Conservation (phyloP, 2,888 invertebrate genomes). For the Hololepta plana region DNA sequence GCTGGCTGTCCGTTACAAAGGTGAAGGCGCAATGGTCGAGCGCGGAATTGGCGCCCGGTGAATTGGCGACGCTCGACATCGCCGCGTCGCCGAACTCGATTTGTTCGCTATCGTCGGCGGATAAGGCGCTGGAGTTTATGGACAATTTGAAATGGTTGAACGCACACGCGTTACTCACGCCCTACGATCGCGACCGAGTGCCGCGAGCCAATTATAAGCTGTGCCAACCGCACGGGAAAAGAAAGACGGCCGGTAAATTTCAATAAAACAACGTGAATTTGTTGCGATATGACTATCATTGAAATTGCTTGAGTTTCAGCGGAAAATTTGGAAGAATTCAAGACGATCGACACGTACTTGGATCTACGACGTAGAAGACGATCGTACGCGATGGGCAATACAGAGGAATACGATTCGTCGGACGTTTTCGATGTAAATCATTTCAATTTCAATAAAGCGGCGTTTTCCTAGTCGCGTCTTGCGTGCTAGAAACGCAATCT, state of each 20-base stretch:
- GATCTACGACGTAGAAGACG: neutral
- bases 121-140: conserved; percentile 34
- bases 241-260: too few species aligned
- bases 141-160: conserved; percentile 12
- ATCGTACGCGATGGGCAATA: conserved; percentile 8
- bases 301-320: too few species aligned
- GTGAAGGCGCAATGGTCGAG: conserved; percentile 27
- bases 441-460: conserved; percentile 5
- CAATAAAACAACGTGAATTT: too few species aligned
- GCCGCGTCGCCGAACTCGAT: conserved; percentile 33
- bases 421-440: conserved; percentile 21
- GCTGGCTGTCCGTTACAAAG: conserved; percentile 3
- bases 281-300: too few species aligned
- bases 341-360: too few species aligned
- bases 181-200: conserved; percentile 14
- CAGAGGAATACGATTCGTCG: conserved; percentile 20
- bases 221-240: too few species aligned
- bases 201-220: conserved; percentile 8
- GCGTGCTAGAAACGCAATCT: too few species aligned
- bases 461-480: too few species aligned
- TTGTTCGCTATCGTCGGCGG: conserved; percentile 38
- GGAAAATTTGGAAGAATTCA: too few species aligned
- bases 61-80: conserved; percentile 28
- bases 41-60: conserved; percentile 30
- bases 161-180: conserved; percentile 14